phyloP scores from a whole-genome alignment of 1,140 invertebrate species.

The Calycopis cecrops region DNA sequence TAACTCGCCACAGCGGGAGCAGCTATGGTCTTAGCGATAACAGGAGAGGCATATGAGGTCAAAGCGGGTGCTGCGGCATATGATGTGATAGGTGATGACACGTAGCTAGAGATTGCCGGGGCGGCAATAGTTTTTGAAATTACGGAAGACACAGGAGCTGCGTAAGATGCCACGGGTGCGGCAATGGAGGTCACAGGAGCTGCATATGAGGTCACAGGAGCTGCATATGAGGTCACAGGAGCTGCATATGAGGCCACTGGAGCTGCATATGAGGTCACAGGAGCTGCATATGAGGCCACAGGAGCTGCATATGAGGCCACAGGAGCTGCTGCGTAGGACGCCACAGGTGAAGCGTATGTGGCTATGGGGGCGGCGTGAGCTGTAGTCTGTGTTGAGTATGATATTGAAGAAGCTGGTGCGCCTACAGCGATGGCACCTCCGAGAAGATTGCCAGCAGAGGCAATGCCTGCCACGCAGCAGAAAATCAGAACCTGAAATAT shows the following conservation, averaged over 20 bases:
- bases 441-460: constrained; percentile 35
- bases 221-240: constrained; percentile 24
- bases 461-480: constrained; percentile 35
- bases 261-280: constrained; percentile 25
- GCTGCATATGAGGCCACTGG: constrained; percentile 22
- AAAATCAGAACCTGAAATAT: constrained; percentile 32
- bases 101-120: constrained; percentile 11
- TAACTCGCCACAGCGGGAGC: constrained; percentile 20
- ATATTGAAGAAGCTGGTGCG: constrained; percentile 26
- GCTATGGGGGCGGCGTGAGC: constrained; percentile 18
- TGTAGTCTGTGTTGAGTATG: constrained; percentile 27
- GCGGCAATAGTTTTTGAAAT: constrained; percentile 23
- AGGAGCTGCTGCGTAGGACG: constrained; percentile 25
- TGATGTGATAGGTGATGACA: constrained; percentile 18
- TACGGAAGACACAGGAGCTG: constrained; percentile 24
- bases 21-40: background rate
- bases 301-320: constrained; percentile 25
- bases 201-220: constrained; percentile 19
- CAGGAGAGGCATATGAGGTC: constrained; percentile 29
- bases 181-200: constrained; percentile 18
- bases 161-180: constrained; percentile 25
- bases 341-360: constrained; percentile 22
- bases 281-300: constrained; percentile 16
- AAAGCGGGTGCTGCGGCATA: constrained; percentile 23
- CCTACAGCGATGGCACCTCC: constrained; percentile 32